Evolutionary conservation across 2,797 vertebrate genomes (phyloP).

Genomic region (Rachycentron canadum): DNA sequence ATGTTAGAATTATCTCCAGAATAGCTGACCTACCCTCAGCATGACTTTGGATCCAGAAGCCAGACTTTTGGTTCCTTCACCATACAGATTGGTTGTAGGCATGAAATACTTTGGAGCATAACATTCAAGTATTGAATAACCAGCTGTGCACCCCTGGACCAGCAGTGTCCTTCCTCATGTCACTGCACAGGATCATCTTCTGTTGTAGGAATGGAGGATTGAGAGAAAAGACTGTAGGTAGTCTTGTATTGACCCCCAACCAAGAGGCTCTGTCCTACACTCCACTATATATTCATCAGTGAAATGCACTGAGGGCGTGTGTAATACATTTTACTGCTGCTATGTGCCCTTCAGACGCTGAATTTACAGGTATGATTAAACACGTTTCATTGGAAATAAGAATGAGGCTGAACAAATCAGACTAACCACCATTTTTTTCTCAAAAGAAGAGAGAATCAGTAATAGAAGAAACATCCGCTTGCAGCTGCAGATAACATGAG

Average conservation of each 20-base stretch:
- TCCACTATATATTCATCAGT: slow-evolving; percentile 29
- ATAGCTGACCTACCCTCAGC: too few species aligned
- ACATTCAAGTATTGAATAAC: too few species aligned
- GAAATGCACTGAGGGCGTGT: slow-evolving; percentile 2
- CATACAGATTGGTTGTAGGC: too few species aligned
- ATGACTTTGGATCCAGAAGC: too few species aligned
- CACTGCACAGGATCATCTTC: too few species aligned
- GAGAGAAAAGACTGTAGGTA: slow-evolving; percentile 49
- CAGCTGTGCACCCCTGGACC: too few species aligned
- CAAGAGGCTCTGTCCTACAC: slow-evolving; percentile 19
- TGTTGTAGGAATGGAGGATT: too few species aligned
- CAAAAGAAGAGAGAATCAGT: slow-evolving; percentile 18
- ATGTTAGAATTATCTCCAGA: too few species aligned
- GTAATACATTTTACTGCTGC: slow-evolving; percentile 5
- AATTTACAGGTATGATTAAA: slow-evolving; percentile 26
- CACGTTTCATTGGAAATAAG: slow-evolving; percentile 20
- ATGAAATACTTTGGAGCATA: too few species aligned
- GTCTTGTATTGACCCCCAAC: slow-evolving; percentile 47
- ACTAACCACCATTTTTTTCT: slow-evolving; percentile 7
- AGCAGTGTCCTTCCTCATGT: too few species aligned
- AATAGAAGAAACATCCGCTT: slow-evolving; percentile 22
- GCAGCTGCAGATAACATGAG: slow-evolving; percentile 45
- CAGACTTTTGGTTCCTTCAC: too few species aligned
- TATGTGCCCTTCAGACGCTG: not conserved
- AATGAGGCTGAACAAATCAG: slow-evolving; percentile 5